These are phyloP conservation scores for Sinhomidia bicolor DNA, from an alignment of 2,888 invertebrate species.

Conservation along the genomic window DNA sequence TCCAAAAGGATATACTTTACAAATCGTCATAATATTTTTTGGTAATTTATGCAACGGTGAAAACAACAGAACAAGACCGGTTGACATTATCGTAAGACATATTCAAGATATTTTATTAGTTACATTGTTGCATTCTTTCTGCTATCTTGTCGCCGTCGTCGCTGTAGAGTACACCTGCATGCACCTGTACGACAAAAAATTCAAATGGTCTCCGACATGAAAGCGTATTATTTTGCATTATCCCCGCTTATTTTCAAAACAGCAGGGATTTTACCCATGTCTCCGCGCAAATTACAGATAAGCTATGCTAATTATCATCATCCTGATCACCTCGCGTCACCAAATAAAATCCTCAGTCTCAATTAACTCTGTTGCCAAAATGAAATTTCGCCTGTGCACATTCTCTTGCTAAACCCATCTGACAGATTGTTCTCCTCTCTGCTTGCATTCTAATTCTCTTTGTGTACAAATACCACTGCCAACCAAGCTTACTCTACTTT, in stretches of 20 bases:
- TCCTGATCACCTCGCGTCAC: not conserved
- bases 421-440: not conserved
- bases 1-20: conserved; percentile 23
- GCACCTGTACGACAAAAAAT: not conserved
- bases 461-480: not conserved
- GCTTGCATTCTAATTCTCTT: not conserved
- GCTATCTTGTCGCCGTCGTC: not conserved
- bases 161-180: not conserved
- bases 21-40: conserved; percentile 39
- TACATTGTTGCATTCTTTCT: not conserved
- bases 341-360: not conserved
- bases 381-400: too few relatives aligned
- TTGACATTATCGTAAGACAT: conserved; percentile 22
- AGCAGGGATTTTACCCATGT: conserved; percentile 7
- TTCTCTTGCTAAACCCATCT: too few relatives aligned
- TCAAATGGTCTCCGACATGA: not conserved
- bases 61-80: conserved; percentile 45
- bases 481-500: not conserved
- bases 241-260: conserved; percentile 29
- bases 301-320: conserved; percentile 21
- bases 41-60: conserved; percentile 42
- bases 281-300: conserved; percentile 17
- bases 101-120: conserved; percentile 25
- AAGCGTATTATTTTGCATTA: not conserved
- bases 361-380: not conserved